phyloP scores from a whole-genome alignment of 2,113 vertebrate genomes.

The Gymnocephalus cernua region DNA sequence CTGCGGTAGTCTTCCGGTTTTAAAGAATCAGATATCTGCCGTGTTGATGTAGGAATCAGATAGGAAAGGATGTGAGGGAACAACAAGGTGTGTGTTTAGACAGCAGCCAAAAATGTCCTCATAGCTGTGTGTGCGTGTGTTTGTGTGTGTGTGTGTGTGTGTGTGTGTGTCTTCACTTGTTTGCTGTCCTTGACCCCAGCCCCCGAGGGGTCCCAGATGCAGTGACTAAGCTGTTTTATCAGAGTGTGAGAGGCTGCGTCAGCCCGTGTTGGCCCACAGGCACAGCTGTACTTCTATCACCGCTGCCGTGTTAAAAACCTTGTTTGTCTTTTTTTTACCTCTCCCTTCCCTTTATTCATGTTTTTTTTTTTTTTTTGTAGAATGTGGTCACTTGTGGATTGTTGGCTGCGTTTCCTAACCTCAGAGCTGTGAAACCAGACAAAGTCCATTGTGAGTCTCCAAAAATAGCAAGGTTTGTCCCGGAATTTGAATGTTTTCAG shows the following conservation, averaged over 20 bases:
- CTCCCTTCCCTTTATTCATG: neutral
- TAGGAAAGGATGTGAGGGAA: conserved; percentile 30
- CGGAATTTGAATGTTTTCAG: conserved; percentile 21
- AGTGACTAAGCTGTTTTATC: conserved; percentile 57
- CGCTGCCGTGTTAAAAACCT: conserved; percentile 28
- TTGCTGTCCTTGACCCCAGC: conserved; percentile 63
- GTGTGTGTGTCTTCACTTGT: conserved; percentile 9
- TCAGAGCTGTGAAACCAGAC: conserved; percentile 5
- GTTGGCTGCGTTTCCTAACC: conserved; percentile 16
- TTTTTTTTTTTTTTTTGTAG: conserved; percentile 36
- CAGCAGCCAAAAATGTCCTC: conserved; percentile 36
- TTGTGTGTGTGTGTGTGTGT: neutral
- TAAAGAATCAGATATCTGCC: conserved; percentile 56
- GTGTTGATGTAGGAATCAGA: conserved; percentile 55
- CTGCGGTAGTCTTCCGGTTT: conserved; percentile 29
- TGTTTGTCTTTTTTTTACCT: conserved; percentile 16
- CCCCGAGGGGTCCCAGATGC: conserved; percentile 39
- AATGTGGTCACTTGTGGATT: conserved; percentile 24
- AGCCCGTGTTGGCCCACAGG: conserved; percentile 50
- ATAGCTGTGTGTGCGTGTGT: neutral
- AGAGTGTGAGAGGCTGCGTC: conserved; percentile 45
- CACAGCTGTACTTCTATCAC: conserved; percentile 46
- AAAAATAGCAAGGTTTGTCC: neutral
- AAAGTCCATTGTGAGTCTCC: neutral
- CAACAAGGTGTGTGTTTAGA: conserved; percentile 56